These are phyloP conservation scores for Hymenochirus boettgeri DNA, from an alignment of 2,113 vertebrate genomes.

Conservation along the genomic window DNA sequence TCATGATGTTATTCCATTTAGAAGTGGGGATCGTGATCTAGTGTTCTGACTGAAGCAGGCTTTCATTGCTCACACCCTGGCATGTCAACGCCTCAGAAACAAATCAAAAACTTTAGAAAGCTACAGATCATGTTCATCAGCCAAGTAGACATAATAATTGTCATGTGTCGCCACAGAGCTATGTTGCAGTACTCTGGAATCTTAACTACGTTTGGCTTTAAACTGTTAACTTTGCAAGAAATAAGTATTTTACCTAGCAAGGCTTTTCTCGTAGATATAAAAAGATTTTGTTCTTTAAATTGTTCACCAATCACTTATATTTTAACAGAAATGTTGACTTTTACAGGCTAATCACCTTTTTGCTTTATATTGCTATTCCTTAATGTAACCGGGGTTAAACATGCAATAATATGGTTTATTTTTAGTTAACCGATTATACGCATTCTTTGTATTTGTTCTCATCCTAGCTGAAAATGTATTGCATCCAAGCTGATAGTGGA, in stretches of 20 bases:
- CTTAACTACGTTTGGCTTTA: background rate
- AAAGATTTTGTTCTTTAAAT: too few relatives aligned
- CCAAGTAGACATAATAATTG: slow-evolving; percentile 43
- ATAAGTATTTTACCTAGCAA: background rate
- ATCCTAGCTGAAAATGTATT: too few relatives aligned
- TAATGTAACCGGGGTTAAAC: too few relatives aligned
- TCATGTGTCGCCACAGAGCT: slow-evolving; percentile 44
- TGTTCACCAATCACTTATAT: too few relatives aligned
- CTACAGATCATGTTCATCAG: slow-evolving; percentile 14
- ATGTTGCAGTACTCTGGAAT: slow-evolving; percentile 43
- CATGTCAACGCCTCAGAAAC: slow-evolving; percentile 27
- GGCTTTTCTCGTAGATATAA: background rate
- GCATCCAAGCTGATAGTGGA: background rate
- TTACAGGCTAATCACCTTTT: too few relatives aligned
- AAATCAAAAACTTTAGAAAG: slow-evolving; percentile 35
- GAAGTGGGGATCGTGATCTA: background rate
- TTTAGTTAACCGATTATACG: too few relatives aligned
- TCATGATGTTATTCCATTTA: background rate
- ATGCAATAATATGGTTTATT: too few relatives aligned
- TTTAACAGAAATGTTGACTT: too few relatives aligned
- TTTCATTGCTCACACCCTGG: slow-evolving; percentile 44
- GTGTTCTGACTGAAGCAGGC: slow-evolving; percentile 18
- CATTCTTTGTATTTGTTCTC: too few relatives aligned
- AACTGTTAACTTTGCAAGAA: slow-evolving; percentile 9
- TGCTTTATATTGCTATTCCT: background rate